Base-by-base conservation (phyloP, 2,888 invertebrate genomes). In the Eretmocerus hayati region DNA sequence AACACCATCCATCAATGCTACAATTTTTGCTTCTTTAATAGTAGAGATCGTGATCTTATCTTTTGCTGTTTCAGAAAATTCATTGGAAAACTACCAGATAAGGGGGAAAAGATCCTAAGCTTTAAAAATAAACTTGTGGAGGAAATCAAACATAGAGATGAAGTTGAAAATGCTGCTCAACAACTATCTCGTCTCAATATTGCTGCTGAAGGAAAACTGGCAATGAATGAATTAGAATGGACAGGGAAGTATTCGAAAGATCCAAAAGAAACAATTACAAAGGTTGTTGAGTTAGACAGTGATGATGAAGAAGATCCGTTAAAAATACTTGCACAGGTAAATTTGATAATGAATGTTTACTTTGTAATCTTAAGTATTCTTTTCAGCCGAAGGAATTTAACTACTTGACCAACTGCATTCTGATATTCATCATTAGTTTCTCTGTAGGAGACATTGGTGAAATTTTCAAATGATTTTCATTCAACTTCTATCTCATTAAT, bases 191-290 rank as follows among this genome's bases (percentile, higher is more conserved):
- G 73, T 47, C 66, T 81, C 49, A 77, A 75, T 48, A 64, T 81
- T 22, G 71, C 64, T 42, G 57, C 61, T 3, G 63, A 74, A 26
- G 74, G 75, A 23, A 75, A 75, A 59, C 64, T 72, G 38, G 65
- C 72, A 4, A 70, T 80, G 47, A 76, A 76, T 62, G 70, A 77
- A 61, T 62, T 81, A 2, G 82, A 82, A 72, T 81, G 82, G 82
- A 74, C 75, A 18, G 76, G 77, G 23, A 75, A 74, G 58, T 65
- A 74, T 52, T 54, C 45, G 16, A 63, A 71, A 15, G 63, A 60
- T 18, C 61, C 63, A 36, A 23, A 46, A 16, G 58, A 58, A 5
- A 60, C 69, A n/a, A 58, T 53, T 11, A 58, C 59, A n/a, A 72
- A 72, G 51, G 62, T 62, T 37, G 59, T 78, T 16, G 78, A 78